Evolutionary conservation across 1,140 invertebrate genomes (phyloP).

Genomic region (Brachionus asplanchnoidis): DNA sequence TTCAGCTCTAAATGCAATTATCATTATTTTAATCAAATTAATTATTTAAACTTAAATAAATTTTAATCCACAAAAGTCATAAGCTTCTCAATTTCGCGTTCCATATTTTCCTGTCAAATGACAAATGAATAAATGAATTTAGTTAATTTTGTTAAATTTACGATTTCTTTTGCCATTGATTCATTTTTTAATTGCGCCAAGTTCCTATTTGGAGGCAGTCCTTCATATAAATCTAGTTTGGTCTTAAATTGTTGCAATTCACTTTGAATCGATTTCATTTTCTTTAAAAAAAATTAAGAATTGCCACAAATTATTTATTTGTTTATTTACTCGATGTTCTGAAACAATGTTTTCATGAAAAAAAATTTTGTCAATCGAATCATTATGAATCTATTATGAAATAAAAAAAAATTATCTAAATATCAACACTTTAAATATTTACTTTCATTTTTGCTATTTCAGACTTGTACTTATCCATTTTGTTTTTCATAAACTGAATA

Average conservation of each 20-base stretch:
- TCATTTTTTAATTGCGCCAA: conserved; percentile 24
- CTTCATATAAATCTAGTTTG: background rate
- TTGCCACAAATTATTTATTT: background rate
- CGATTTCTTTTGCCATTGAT: background rate
- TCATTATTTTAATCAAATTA: no score
- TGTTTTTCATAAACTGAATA: conserved; percentile 21
- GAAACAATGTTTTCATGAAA: conserved; percentile 30
- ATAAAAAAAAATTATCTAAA: background rate
- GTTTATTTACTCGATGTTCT: background rate
- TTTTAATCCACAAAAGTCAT: conserved; percentile 27
- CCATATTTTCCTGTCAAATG: background rate
- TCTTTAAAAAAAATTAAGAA: background rate
- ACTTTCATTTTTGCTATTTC: conserved; percentile 3
- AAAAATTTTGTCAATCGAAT: conserved; percentile 32
- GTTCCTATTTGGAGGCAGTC: conserved; percentile 1
- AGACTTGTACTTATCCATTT: conserved; percentile 19
- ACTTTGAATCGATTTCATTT: conserved; percentile 9
- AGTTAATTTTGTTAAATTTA: background rate
- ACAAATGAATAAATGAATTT: background rate
- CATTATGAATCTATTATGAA: background rate
- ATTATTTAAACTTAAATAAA: background rate
- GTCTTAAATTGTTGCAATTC: background rate
- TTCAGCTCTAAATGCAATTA: no score
- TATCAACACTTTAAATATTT: background rate
- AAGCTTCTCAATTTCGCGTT: background rate